Evolutionary conservation across 2,113 vertebrate species (phyloP).

Genomic region (Fregetta grallaria): DNA sequence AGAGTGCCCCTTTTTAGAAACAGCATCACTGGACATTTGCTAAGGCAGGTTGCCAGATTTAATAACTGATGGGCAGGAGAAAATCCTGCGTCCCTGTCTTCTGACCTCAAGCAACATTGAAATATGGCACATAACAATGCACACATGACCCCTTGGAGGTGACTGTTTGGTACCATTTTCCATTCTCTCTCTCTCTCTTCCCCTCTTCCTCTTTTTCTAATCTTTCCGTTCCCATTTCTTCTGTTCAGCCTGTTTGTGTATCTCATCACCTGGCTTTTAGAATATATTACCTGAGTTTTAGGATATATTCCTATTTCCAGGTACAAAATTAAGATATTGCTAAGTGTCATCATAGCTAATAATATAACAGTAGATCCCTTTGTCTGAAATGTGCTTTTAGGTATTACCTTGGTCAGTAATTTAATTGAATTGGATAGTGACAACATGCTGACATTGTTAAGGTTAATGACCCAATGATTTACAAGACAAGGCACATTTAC

Average conservation of each 20-base stretch:
- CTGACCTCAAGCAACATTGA: background rate
- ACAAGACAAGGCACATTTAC: slow-evolving; percentile 83
- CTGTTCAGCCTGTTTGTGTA: background rate
- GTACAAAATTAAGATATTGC: slow-evolving; percentile 28
- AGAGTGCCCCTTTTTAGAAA: background rate
- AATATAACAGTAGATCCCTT: slow-evolving; percentile 47
- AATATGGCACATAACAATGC: background rate
- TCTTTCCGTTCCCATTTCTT: background rate
- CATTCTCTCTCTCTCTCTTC: background rate
- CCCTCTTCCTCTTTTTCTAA: background rate
- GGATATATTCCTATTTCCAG: slow-evolving; percentile 25
- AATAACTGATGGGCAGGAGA: background rate
- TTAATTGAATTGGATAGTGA: slow-evolving; percentile 78
- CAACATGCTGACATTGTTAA: slow-evolving; percentile 71
- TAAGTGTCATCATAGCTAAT: slow-evolving; percentile 61
- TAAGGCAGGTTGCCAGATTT: background rate
- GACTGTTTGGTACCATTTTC: background rate
- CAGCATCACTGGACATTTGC: background rate
- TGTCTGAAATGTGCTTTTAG: slow-evolving; percentile 71
- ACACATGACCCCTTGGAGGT: background rate
- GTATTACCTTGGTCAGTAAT: slow-evolving; percentile 72
- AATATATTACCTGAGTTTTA: slow-evolving; percentile 21
- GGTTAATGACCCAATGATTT: slow-evolving; percentile 81
- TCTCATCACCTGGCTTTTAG: slow-evolving; percentile 16
- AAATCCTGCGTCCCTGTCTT: background rate